Conservation (phyloP, 1,140 invertebrate genomes). For the Chelonus insularis region DNA sequence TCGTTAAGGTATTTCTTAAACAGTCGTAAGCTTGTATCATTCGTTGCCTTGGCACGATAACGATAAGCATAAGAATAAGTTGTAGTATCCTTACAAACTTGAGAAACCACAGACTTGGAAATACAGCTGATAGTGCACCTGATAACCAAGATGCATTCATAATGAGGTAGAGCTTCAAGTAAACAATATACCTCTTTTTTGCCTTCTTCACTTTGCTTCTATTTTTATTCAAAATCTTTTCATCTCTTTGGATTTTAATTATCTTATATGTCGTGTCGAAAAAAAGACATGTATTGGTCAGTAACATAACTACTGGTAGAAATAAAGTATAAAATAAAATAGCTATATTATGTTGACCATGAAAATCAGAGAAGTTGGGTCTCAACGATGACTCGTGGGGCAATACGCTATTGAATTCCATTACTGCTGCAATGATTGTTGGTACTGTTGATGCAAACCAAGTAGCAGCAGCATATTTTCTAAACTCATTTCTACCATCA, state of each 20-base stretch:
- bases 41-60: constrained; percentile 39
- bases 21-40: constrained; percentile 16
- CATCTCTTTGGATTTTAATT: constrained; percentile 35
- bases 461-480: constrained; percentile 33
- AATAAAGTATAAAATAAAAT: constrained; percentile 38
- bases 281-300: constrained; percentile 41
- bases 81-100: constrained; percentile 46
- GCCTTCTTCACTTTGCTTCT: constrained; percentile 22
- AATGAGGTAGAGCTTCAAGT: constrained; percentile 42
- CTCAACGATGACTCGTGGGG: constrained; percentile 36
- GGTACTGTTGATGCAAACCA: constrained; percentile 34
- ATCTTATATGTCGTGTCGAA: constrained; percentile 41
- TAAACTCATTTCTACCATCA: constrained; percentile 40
- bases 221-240: constrained; percentile 26
- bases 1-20: constrained; percentile 5
- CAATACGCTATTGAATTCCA: constrained; percentile 39
- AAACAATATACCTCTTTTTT: constrained; percentile 44
- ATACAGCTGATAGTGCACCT: constrained; percentile 40
- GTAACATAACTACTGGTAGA: constrained; percentile 34
- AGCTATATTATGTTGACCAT: constrained; percentile 32
- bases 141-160: constrained; percentile 48
- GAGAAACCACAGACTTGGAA: constrained; percentile 42
- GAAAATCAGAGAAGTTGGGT: constrained; percentile 42
- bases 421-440: constrained; percentile 33
- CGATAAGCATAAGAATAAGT: constrained; percentile 41